These are phyloP conservation scores for Thinocorus orbignyianus DNA, from an alignment of 2,113 vertebrate genomes.

Conservation along the genomic window DNA sequence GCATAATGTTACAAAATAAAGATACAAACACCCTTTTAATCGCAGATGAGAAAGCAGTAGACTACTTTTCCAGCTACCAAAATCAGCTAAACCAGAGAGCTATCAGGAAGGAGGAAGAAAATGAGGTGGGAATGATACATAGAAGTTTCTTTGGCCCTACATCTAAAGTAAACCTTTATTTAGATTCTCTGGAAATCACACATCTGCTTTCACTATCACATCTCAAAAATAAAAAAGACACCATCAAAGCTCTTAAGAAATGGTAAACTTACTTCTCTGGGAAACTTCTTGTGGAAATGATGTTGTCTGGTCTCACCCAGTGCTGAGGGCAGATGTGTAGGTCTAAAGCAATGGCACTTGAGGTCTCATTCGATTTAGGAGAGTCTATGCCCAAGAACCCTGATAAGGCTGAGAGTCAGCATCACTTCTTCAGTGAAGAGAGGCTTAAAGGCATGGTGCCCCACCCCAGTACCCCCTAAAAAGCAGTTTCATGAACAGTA, in stretches of 20 bases:
- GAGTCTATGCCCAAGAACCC: not conserved
- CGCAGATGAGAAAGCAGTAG: not conserved
- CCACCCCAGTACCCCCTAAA: not conserved
- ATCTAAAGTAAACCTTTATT: not conserved
- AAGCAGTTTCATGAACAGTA: not conserved
- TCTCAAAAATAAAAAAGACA: not conserved
- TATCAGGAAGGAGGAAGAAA: not conserved
- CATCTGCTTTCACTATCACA: not conserved
- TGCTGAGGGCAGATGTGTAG: not conserved
- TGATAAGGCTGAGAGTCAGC: slow-evolving; percentile 9
- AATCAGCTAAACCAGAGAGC: not conserved
- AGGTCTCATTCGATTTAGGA: not conserved
- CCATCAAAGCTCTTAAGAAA: not conserved
- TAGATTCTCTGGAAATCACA: not conserved
- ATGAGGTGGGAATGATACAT: not conserved
- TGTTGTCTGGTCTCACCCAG: not conserved
- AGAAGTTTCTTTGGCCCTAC: not conserved
- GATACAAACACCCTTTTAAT: not conserved
- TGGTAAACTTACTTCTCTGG: not conserved
- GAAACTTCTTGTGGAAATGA: not conserved
- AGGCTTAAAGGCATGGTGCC: not conserved
- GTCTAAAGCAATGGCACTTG: not conserved
- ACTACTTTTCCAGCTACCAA: not conserved
- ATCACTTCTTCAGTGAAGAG: not conserved
- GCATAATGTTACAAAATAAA: not conserved